Conservation (phyloP, 1,140 invertebrate species). For the Maconellicoccus hirsutus region DNA sequence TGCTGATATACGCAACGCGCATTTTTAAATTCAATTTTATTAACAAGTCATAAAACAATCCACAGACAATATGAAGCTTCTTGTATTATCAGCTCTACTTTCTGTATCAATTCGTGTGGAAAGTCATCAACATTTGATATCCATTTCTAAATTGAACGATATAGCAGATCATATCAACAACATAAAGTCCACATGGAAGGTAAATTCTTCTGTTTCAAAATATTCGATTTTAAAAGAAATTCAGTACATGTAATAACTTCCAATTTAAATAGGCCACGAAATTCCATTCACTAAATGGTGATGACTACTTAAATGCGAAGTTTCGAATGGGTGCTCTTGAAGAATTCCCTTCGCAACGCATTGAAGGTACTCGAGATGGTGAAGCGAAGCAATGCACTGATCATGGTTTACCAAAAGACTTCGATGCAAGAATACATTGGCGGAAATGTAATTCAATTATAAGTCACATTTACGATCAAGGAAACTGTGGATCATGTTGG, state of each 20-base stretch:
- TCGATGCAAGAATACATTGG: constrained; percentile 71
- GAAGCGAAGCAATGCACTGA: neutral
- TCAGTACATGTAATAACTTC: neutral
- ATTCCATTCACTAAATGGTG: neutral
- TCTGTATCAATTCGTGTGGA: neutral
- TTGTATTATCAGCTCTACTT: neutral
- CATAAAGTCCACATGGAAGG: neutral
- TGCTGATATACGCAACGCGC: no score
- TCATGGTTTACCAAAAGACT: constrained; percentile 50
- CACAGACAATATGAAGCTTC: neutral
- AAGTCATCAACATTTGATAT: neutral
- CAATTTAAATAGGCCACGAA: neutral
- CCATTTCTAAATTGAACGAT: neutral
- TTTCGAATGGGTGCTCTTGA: neutral
- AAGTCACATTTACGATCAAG: constrained; percentile 63
- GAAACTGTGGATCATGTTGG: constrained; percentile 45
- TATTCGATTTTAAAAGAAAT: no score
- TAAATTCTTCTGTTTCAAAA: neutral
- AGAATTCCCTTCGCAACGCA: neutral
- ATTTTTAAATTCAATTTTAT: no score
- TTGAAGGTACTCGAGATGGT: neutral
- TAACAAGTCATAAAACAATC: no score
- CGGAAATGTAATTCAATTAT: constrained; percentile 62
- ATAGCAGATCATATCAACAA: neutral
- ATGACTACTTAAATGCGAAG: neutral